Evolutionary conservation across 2,113 vertebrate genomes (phyloP), one percentile per base, ranked within the genome.

Genomic region (Aspiorhynchus laticeps): DNA sequence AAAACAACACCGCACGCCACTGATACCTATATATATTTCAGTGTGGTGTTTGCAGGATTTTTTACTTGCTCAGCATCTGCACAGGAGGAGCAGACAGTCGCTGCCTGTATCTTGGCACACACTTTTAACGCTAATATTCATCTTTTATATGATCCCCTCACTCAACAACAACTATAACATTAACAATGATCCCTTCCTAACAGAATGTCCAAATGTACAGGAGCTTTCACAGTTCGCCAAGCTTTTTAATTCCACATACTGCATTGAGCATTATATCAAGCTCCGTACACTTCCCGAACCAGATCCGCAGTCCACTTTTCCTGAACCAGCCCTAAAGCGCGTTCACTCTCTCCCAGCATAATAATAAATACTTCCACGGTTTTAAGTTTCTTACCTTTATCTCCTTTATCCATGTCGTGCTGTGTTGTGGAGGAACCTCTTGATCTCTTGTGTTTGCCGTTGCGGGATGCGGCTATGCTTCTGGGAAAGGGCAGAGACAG

Each of bases 351-450:
- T 67, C 56, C n/a, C 74, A 53, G 86, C 86, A 56, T 46, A 7
- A 15, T 31, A 67, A 67, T 31, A 85, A 53, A 71, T 1, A 63
- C 31, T 46, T 69, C 28, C 28, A 65, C 53, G 15, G 28, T 11
- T 79, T 2, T 48, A 75, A 71, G 89, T 79, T 79, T n/a, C 89
- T 89, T 87, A 90, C 89, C 88, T 84, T 84, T 83, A 28, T 56
- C 86, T 87, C 89, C 89, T 86, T 90, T 90, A 78, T 90, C 89
- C 89, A 90, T 90, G 31, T 87, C 61, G 78, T 56, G 36, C 33
- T 61, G 63, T 71, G 76, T 69, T 76, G 75, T 67, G 41, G 36
- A 24, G 38, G 73, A 67, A 77, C 24, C 71, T 75, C 41, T 53
- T 51, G 86, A 69, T 69, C 71, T 75, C 31, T 31, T 51, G 79